Evolutionary conservation across 2,113 vertebrate genomes (phyloP).

Genomic region (Thoracochromis brauschi): DNA sequence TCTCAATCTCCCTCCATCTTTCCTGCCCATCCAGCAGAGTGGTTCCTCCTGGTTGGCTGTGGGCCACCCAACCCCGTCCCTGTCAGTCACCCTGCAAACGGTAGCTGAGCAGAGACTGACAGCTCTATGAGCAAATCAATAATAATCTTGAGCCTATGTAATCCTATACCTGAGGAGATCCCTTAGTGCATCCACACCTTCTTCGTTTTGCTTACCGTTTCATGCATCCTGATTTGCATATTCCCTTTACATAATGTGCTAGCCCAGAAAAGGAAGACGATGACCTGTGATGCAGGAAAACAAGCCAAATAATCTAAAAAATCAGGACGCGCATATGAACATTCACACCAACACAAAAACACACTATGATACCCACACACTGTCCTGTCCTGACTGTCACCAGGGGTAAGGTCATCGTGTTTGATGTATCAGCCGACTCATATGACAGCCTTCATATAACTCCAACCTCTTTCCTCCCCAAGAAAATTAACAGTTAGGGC

Average conservation of each 20-base stretch:
- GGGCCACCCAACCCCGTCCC: slow-evolving; percentile 86
- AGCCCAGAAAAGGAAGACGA: not conserved
- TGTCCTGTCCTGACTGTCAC: slow-evolving; percentile 51
- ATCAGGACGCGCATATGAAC: not conserved
- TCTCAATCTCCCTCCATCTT: slow-evolving; percentile 66
- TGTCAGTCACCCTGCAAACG: slow-evolving; percentile 83
- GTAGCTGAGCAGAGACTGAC: slow-evolving; percentile 81
- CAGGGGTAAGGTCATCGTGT: slow-evolving; percentile 56
- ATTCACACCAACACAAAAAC: not conserved
- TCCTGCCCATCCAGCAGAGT: slow-evolving; percentile 87
- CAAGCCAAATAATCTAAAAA: not conserved
- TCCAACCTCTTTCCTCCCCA: slow-evolving; percentile 45
- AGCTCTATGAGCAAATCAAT: slow-evolving; percentile 90
- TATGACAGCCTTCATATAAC: slow-evolving; percentile 66
- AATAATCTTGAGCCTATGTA: slow-evolving; percentile 92
- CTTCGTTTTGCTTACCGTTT: not conserved
- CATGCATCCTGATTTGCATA: not conserved
- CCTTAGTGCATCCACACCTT: slow-evolving; percentile 42
- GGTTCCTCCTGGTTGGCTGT: slow-evolving; percentile 85
- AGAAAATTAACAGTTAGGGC: slow-evolving; percentile 54
- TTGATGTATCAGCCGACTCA: slow-evolving; percentile 60
- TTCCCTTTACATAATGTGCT: not conserved
- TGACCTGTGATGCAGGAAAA: not conserved
- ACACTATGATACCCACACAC: slow-evolving; percentile 1
- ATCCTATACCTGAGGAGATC: slow-evolving; percentile 66